Conservation (phyloP, 2,113 vertebrate genomes). For the cattle (Bos taurus) region ARS-UCD2.0 NC_037340.1:68741501-68742000, state of each 20-base stretch:
- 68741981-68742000: not conserved
- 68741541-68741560: not conserved
- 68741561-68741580: not conserved
- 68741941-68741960: not conserved
- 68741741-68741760: not conserved
- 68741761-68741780: not conserved
- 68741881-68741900: not conserved
- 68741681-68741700: not conserved
- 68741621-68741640: not conserved
- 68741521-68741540: not conserved
- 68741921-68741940: not conserved
- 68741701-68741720: not conserved
- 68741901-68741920: not conserved
- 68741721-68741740: not conserved
- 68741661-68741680: not conserved
- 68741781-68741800: rapidly evolving
- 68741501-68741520: not conserved
- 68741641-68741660: not conserved
- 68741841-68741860: not conserved
- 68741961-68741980: not conserved
- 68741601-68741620: not conserved
- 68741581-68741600: not conserved
- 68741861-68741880: not conserved
- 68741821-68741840: not conserved
- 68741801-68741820: not conserved